A percentile compares a stretch with the other conserved stretches of the same genome.
phyloP scores from a whole-genome alignment of 2,113 vertebrate genomes.

The Crocuta crocuta region DNA sequence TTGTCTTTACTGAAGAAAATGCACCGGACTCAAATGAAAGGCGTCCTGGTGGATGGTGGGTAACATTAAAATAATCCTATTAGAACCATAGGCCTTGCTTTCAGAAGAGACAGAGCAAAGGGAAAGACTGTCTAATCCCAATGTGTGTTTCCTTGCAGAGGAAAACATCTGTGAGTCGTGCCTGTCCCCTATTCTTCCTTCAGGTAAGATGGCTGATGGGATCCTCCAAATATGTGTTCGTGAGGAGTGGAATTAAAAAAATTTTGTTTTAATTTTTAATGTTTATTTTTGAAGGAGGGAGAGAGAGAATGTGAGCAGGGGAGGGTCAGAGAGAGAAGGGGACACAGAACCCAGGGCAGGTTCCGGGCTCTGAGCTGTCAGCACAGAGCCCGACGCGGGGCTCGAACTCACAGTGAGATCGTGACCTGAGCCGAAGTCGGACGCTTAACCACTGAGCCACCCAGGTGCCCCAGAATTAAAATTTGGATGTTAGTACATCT shows the following conservation, averaged over 20 bases:
- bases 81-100: rapidly evolving
- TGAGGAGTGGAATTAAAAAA: not conserved
- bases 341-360: no score
- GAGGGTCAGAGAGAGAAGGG: no score
- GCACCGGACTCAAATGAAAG: constrained; percentile 97
- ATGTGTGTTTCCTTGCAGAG: constrained; percentile 88
- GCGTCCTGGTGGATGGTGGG: constrained; percentile 94
- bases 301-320: no score
- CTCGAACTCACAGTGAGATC: no score
- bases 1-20: constrained; percentile 97
- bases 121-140: not conserved
- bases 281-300: no score
- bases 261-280: no score
- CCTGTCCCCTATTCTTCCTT: constrained; percentile 93
- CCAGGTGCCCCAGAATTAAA: not conserved
- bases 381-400: no score
- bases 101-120: not conserved
- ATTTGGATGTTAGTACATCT: not conserved
- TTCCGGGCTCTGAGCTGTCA: no score
- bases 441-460: no score
- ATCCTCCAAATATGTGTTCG: not conserved
- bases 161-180: constrained; percentile 98
- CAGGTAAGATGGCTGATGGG: constrained; percentile 88
- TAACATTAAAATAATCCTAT: not conserved
- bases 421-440: no score